Percentiles rank a stretch among this genome's conserved stretches.
Conservation (phyloP, 2,113 vertebrate genomes). For the Chlamydotis undulata region DNA sequence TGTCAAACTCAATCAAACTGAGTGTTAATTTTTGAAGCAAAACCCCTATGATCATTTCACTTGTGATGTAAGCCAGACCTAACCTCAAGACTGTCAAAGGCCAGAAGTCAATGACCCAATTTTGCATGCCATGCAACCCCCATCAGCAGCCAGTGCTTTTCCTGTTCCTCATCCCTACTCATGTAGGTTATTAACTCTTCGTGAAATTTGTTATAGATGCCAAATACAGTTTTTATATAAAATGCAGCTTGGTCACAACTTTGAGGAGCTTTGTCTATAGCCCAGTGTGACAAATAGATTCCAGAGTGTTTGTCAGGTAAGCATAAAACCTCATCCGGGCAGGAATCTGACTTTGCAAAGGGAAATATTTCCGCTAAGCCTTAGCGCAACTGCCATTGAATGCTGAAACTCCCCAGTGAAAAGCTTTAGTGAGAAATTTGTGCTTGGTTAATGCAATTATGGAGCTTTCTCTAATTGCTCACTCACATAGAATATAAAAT, state of each 20-base stretch:
- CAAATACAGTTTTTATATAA: not conserved
- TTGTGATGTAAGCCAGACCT: slow-evolving; percentile 83
- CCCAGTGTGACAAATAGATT: not conserved
- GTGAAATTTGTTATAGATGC: not conserved
- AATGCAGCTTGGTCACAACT: not conserved
- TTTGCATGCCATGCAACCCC: slow-evolving; percentile 69
- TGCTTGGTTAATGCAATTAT: not conserved
- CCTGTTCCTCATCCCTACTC: not conserved
- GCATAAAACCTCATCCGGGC: not conserved
- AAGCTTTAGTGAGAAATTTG: not conserved
- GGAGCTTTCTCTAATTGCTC: slow-evolving; percentile 18
- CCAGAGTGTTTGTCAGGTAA: not conserved
- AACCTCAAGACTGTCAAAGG: slow-evolving; percentile 77
- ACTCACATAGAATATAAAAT: not conserved
- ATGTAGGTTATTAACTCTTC: not conserved
- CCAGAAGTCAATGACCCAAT: slow-evolving; percentile 84
- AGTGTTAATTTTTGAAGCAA: slow-evolving; percentile 83
- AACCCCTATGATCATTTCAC: slow-evolving; percentile 82
- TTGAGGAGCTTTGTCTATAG: not conserved
- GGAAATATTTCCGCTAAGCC: not conserved
- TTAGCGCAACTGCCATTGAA: not conserved
- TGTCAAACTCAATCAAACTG: slow-evolving; percentile 83
- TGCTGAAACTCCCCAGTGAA: not conserved
- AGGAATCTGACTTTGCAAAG: not conserved
- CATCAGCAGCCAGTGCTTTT: slow-evolving; percentile 39